Percentiles rank a stretch among this genome's conserved stretches.
Evolutionary conservation across 2,888 invertebrate genomes (phyloP).

Genomic region (Andrena hattorfiana): DNA sequence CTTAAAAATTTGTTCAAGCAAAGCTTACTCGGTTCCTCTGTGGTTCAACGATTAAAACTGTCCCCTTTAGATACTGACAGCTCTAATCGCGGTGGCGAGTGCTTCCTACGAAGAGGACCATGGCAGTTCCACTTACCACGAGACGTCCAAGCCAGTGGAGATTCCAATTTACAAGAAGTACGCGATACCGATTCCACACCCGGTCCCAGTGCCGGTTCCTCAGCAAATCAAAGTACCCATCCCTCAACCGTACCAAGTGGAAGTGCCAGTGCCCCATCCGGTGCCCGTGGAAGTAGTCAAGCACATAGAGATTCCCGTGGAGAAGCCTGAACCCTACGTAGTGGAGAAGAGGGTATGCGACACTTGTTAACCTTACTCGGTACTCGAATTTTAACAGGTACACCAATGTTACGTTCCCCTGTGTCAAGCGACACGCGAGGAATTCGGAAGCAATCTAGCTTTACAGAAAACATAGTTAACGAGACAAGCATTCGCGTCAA

Average conservation of each 20-base stretch:
- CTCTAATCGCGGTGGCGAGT: conserved; percentile 67
- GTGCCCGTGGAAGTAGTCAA: conserved; percentile 86
- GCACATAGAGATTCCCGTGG: conserved; percentile 87
- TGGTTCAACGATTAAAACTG: background rate
- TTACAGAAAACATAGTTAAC: background rate
- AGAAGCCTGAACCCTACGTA: conserved; percentile 87
- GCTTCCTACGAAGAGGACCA: conserved; percentile 79
- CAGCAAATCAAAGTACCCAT: conserved; percentile 87
- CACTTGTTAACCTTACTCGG: background rate
- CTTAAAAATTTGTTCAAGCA: background rate
- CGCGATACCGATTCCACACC: conserved; percentile 87
- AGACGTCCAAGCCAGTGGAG: conserved; percentile 80
- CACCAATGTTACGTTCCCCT: background rate
- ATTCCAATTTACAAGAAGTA: conserved; percentile 82
- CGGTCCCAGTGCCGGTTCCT: conserved; percentile 86
- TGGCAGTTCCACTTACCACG: conserved; percentile 79
- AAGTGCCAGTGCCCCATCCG: conserved; percentile 84
- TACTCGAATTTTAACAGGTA: background rate
- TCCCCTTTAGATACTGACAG: conserved; percentile 73
- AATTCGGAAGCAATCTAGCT: background rate
- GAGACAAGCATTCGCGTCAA: background rate
- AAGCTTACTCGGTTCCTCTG: background rate
- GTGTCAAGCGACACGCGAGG: too few relatives aligned
- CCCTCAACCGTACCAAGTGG: conserved; percentile 87
- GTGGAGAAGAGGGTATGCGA: conserved; percentile 86